A percentile compares a stretch with the other conserved stretches of the same genome.
Conservation (phyloP, 2,888 invertebrate species). For the Kuschelorhynchus macadamiae region DNA sequence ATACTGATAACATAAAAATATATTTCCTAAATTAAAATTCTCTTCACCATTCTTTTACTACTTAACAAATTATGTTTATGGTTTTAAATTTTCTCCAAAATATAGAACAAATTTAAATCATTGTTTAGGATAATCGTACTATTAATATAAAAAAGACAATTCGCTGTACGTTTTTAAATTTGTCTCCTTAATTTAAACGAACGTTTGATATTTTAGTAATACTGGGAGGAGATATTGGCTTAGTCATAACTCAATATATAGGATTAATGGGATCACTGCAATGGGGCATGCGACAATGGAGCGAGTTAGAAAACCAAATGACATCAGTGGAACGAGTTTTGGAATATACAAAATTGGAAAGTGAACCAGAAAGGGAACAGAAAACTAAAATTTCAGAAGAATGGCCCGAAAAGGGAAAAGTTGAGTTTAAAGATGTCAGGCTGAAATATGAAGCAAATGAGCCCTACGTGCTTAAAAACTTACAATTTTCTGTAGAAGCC, state of each 20-base stretch:
- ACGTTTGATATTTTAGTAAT: no score
- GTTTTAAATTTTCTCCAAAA: no score
- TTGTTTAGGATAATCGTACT: no score
- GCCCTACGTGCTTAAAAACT: conserved; percentile 82
- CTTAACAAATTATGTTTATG: no score
- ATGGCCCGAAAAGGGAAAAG: conserved; percentile 81
- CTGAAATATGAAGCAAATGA: conserved; percentile 82
- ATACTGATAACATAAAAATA: no score
- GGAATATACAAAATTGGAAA: conserved; percentile 69
- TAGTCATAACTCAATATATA: conserved; percentile 87
- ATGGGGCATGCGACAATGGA: conserved; percentile 83
- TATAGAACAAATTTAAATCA: no score
- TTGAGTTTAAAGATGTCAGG: conserved; percentile 78
- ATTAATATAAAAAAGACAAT: no score
- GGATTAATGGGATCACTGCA: conserved; percentile 78
- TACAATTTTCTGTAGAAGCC: conserved; percentile 77
- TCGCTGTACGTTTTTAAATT: no score
- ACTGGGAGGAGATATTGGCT: conserved; percentile 58
- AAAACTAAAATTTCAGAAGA: conserved; percentile 72
- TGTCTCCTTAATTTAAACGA: no score
- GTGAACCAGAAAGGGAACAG: conserved; percentile 61
- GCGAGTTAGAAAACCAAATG: conserved; percentile 85
- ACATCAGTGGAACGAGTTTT: conserved; percentile 87
- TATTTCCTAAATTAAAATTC: no score
- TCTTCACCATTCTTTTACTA: no score